phyloP scores from a whole-genome alignment of 2,888 invertebrate genomes.

The Hydrotaea diabolus region DNA sequence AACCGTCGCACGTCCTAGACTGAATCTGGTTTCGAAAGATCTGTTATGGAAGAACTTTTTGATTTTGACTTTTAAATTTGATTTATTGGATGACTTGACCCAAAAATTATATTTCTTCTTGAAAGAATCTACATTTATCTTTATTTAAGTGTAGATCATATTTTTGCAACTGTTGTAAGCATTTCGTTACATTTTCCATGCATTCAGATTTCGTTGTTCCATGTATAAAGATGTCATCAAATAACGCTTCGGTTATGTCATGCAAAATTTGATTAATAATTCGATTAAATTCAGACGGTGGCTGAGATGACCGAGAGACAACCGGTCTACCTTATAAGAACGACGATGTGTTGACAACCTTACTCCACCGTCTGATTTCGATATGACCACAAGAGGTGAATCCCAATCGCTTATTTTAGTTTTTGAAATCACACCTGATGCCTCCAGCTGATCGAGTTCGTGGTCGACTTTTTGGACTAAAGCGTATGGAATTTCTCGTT shows the following conservation, averaged over 20 bases:
- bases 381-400: slow-evolving; percentile 34
- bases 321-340: slow-evolving; percentile 37
- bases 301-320: slow-evolving; percentile 23
- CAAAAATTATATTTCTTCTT: too few relatives aligned
- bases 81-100: too few relatives aligned
- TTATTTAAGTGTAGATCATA: too few relatives aligned
- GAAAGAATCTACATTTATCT: too few relatives aligned
- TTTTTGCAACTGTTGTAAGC: too few relatives aligned
- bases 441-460: slow-evolving; percentile 42
- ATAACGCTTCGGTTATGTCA: too few relatives aligned
- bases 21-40: slow-evolving; percentile 48
- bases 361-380: slow-evolving; percentile 44
- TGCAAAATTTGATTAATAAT: slow-evolving; percentile 62
- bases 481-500: slow-evolving; percentile 46
- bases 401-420: slow-evolving; percentile 33
- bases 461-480: slow-evolving; percentile 37
- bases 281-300: slow-evolving; percentile 54
- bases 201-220: too few relatives aligned
- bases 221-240: too few relatives aligned
- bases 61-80: too few relatives aligned
- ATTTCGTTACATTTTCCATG: too few relatives aligned
- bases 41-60: too few relatives aligned
- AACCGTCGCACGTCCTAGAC: slow-evolving; percentile 53
- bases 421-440: slow-evolving; percentile 26
- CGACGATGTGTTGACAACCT: slow-evolving; percentile 55